A percentile compares a stretch with the other conserved stretches of the same genome.
phyloP scores from a whole-genome alignment of 2,797 vertebrate genomes.

The Cossypha dichroa region DNA sequence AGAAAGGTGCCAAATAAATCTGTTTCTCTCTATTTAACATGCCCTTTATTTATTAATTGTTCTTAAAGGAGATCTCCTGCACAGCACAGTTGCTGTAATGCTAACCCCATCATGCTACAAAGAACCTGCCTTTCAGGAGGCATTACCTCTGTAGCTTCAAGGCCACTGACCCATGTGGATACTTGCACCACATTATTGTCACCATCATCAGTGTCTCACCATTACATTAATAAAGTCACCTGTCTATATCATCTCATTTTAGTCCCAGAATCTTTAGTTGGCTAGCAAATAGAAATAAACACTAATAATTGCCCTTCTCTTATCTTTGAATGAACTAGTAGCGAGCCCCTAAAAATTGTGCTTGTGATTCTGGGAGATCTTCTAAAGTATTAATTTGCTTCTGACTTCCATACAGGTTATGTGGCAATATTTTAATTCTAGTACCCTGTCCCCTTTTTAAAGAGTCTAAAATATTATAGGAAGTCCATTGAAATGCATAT shows the following conservation, averaged over 20 bases:
- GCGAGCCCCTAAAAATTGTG: background rate
- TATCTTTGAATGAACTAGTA: background rate
- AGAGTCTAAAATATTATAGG: background rate
- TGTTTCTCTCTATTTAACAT: background rate
- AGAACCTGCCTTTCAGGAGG: background rate
- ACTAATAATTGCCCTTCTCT: background rate
- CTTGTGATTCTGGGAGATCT: background rate
- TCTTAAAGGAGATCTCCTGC: background rate
- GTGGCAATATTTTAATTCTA: conserved; percentile 57
- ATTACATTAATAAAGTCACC: background rate
- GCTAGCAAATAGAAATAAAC: background rate
- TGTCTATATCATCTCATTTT: background rate
- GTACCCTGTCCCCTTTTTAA: background rate
- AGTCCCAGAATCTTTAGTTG: background rate
- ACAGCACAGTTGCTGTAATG: background rate
- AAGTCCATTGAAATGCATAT: background rate
- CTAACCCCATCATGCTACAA: background rate
- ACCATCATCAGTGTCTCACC: background rate
- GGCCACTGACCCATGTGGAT: background rate
- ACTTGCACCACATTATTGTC: background rate
- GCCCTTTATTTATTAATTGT: background rate
- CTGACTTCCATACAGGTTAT: conserved; percentile 64
- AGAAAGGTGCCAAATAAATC: background rate
- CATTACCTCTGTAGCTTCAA: background rate
- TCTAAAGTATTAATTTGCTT: background rate